These are phyloP conservation scores for Cheilosia impressa DNA, from an alignment of 2,888 invertebrate genomes.

Conservation along the genomic window DNA sequence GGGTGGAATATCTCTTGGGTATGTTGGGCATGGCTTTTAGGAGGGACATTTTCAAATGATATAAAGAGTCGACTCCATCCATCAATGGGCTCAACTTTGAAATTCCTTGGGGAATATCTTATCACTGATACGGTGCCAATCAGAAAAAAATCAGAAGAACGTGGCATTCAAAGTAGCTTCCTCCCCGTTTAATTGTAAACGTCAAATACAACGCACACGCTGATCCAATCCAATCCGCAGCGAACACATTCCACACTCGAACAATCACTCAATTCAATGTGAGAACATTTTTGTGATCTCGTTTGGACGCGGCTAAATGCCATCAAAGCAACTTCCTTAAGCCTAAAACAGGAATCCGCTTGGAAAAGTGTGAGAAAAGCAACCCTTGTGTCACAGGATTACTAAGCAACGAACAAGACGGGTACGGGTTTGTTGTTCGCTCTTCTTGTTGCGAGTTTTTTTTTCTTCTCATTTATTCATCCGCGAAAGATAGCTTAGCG, in stretches of 20 bases:
- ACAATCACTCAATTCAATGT: neutral
- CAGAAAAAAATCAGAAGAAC: no score
- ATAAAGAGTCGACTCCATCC: no score
- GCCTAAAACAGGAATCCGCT: conserved; percentile 5
- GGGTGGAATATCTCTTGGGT: no score
- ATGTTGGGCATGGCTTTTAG: no score
- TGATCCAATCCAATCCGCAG: neutral
- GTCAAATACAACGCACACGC: no score
- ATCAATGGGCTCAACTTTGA: no score
- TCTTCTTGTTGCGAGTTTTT: neutral
- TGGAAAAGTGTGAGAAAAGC: conserved; percentile 21
- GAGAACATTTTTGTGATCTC: conserved; percentile 1
- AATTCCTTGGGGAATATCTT: no score
- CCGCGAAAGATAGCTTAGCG: neutral
- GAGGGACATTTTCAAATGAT: no score
- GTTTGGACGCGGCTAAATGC: neutral
- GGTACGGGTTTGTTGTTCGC: neutral
- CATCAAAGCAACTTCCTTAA: conserved; percentile 3
- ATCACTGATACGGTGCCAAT: no score
- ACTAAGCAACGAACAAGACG: neutral
- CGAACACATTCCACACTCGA: no score
- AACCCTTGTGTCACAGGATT: conserved; percentile 6
- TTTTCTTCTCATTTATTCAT: neutral
- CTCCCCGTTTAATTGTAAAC: no score
- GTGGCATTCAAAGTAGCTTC: no score